Base-by-base conservation (phyloP, 2,113 vertebrate species). In the Syngnathus typhle region DNA sequence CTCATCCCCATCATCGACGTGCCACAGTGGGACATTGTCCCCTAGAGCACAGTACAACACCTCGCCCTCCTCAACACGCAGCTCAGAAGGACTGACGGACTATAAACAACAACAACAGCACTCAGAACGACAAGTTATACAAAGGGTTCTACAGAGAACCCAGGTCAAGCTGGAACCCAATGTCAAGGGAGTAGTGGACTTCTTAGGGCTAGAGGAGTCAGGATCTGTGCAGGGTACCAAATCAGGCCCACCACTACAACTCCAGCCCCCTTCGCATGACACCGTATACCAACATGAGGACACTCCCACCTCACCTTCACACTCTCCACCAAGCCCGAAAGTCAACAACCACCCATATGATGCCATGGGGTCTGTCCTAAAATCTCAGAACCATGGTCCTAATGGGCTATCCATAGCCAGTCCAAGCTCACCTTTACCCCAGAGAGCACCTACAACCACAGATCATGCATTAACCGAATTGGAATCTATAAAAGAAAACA, bases 401-500 rank as follows among this genome's bases (percentile, higher is more conserved):
- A 87, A 87, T 39, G 91, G 90, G 89, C 71, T 72, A 43, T 72
- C 86, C 23, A 41, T 88, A 6, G 66, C 86, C 64, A 91, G 90
- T 82, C 85, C 87, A 21, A 91, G 91, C 81, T 80, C 81, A 60
- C 73, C 0, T 79, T 87, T 63, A 85, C 43, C 71, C 51, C 86
- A 87, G 56, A 86, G 71, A 71, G 60, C 73, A 65, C 72, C 76
- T 36, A 77, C 68, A 7, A 78, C 76, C 21, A 76, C 75, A 51
- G 93, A 95, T 60, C 87, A 91, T 60, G 83, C 74, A 0, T 80
- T 95, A 76, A 95, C 88, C n/a, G 94, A 96, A 88, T 89, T 94
- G 80, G 95, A 97, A 80, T 94, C 93, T 0, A 94, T 97, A 59
- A 97, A 98, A 87, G 96, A 98, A 82, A 98, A 98, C 85, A 94